Conservation (phyloP, 2,797 vertebrate species). For the Coregonus suidteri region DNA sequence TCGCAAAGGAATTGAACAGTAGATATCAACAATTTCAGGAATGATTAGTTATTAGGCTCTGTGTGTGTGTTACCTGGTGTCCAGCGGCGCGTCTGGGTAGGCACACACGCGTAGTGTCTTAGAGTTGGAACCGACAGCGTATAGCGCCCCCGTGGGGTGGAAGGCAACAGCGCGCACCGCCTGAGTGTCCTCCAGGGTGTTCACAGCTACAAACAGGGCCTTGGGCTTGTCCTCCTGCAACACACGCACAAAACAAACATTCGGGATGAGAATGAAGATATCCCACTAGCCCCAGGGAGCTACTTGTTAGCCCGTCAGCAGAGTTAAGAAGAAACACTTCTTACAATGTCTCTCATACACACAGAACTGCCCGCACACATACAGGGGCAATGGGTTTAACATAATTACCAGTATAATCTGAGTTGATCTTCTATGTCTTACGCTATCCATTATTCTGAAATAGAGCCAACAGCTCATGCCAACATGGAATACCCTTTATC, state of each 20-base stretch:
- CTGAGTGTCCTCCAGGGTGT: constrained; percentile 93
- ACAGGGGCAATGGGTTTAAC: background rate
- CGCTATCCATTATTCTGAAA: constrained; percentile 1
- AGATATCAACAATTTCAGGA: background rate
- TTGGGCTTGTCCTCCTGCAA: constrained; percentile 82
- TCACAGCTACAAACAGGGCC: constrained; percentile 86
- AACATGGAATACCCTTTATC: constrained; percentile 15
- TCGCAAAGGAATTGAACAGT: background rate
- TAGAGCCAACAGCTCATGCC: constrained; percentile 7
- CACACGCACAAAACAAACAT: background rate
- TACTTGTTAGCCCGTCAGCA: background rate
- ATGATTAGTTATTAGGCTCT: background rate
- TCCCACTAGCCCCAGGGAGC: background rate
- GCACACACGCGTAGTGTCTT: constrained; percentile 95
- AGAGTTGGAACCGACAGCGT: constrained; percentile 96
- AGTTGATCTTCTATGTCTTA: constrained; percentile 8
- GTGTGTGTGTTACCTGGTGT: constrained; percentile 74
- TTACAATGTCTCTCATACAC: constrained; percentile 69
- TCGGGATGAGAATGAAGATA: background rate
- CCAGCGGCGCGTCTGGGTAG: constrained; percentile 82
- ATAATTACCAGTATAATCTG: constrained; percentile 31
- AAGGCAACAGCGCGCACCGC: constrained; percentile 96
- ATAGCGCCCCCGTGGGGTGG: constrained; percentile 91
- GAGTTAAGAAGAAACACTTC: background rate
- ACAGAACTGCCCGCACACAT: constrained; percentile 15